Percentiles rank a stretch among this genome's conserved stretches.
These are phyloP conservation scores for Theristicus caerulescens DNA, from an alignment of 2,113 vertebrate genomes.

Conservation along the genomic window DNA sequence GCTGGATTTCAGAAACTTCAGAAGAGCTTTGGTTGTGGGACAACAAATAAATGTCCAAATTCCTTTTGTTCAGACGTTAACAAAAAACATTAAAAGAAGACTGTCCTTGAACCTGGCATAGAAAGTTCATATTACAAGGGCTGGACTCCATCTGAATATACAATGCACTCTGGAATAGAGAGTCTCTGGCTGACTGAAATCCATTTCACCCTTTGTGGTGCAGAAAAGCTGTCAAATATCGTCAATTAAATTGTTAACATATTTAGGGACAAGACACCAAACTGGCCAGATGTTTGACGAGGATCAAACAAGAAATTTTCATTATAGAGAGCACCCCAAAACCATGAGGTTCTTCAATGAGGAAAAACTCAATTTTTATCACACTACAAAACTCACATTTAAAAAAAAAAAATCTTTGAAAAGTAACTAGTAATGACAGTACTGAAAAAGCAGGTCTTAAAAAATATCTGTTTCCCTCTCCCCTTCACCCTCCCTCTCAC, in stretches of 20 bases:
- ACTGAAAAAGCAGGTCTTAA: neutral
- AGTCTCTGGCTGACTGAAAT: neutral
- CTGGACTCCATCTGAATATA: neutral
- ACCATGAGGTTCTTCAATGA: neutral
- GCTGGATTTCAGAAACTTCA: neutral
- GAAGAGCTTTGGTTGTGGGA: neutral
- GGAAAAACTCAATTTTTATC: neutral
- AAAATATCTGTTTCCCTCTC: neutral
- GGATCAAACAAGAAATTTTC: neutral
- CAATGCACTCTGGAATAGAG: neutral
- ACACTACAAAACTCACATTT: neutral
- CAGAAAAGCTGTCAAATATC: neutral
- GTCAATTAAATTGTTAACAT: neutral
- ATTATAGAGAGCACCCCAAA: neutral
- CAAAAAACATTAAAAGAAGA: neutral
- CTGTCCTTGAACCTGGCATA: neutral
- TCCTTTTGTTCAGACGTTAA: neutral
- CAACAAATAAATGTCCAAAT: neutral
- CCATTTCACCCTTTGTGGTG: neutral
- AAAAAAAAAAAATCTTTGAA: neutral
- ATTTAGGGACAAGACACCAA: neutral
- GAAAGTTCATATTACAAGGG: neutral
- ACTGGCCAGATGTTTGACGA: neutral
- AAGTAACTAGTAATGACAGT: neutral
- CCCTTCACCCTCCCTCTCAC: neutral